These are phyloP conservation scores for Aromia moschata DNA, from an alignment of 2,888 invertebrate species.

Conservation along the genomic window DNA sequence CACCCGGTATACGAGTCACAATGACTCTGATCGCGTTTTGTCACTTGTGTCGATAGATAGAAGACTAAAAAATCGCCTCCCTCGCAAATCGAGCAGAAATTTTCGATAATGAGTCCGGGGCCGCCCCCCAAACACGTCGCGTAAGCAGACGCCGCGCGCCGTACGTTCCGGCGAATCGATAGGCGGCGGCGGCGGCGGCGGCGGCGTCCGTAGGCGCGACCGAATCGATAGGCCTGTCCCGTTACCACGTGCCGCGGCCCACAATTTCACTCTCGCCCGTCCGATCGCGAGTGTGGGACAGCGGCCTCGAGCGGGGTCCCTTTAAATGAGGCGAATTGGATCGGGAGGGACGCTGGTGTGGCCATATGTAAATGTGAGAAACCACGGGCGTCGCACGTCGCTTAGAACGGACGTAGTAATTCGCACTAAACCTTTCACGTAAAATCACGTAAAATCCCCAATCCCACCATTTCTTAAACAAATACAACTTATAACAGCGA, in stretches of 20 bases:
- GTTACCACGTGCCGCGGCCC: constrained; percentile 27
- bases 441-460: no score
- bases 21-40: no score
- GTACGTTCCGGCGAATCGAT: constrained; percentile 11
- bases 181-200: constrained; percentile 17
- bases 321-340: constrained; percentile 10
- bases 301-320: neutral
- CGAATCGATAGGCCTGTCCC: constrained; percentile 27
- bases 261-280: constrained; percentile 26
- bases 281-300: constrained; percentile 7
- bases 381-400: no score
- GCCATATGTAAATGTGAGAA: neutral
- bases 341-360: neutral
- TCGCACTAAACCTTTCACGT: no score
- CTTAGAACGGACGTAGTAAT: no score
- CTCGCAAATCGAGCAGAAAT: no score
- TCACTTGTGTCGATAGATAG: no score
- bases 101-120: neutral
- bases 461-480: no score
- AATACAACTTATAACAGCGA: no score
- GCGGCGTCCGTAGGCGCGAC: constrained; percentile 18
- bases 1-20: no score
- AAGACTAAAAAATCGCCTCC: no score
- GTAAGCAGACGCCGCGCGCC: constrained; percentile 5
- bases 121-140: constrained; percentile 8